Conservation (phyloP, 2,797 vertebrate genomes). For the Silurus lanzhouensis region DNA sequence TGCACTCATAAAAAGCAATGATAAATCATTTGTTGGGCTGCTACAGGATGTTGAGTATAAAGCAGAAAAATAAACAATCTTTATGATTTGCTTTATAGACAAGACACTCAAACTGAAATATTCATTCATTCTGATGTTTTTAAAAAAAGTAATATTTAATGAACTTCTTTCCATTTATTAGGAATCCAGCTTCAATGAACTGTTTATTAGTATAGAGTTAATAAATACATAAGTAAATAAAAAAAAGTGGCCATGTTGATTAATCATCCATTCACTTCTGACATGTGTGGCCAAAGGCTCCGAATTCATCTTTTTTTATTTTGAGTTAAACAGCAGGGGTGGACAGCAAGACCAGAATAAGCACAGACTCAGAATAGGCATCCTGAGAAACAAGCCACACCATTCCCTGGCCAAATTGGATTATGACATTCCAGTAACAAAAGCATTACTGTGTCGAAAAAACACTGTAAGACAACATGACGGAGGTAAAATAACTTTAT, state of each 20-base stretch:
- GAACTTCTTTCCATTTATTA: not conserved
- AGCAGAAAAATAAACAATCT: not conserved
- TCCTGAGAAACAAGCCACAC: conserved; percentile 52
- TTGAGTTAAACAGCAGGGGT: conserved; percentile 48
- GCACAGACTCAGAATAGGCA: conserved; percentile 51
- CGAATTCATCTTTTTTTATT: conserved; percentile 53
- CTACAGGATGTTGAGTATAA: not conserved
- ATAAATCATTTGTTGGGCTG: not conserved
- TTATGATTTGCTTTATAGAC: not conserved
- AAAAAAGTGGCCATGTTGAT: conserved; percentile 42
- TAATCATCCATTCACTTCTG: conserved; percentile 29
- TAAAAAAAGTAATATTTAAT: not conserved
- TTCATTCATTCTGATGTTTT: not conserved
- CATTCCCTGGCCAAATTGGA: conserved; percentile 27
- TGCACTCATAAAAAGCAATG: not conserved
- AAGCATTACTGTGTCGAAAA: conserved; percentile 25
- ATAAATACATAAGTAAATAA: not conserved
- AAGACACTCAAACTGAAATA: not conserved
- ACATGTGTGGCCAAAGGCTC: conserved; percentile 36
- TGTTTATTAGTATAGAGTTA: not conserved
- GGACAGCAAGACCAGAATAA: conserved; percentile 51
- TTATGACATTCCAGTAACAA: conserved; percentile 38
- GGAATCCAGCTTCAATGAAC: not conserved
- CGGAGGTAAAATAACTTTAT: conserved; percentile 18
- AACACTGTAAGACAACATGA: conserved; percentile 2